Conservation (phyloP, 35 echinoderm and acorn worm genomes). For the Holothuria glaberrima region DNA sequence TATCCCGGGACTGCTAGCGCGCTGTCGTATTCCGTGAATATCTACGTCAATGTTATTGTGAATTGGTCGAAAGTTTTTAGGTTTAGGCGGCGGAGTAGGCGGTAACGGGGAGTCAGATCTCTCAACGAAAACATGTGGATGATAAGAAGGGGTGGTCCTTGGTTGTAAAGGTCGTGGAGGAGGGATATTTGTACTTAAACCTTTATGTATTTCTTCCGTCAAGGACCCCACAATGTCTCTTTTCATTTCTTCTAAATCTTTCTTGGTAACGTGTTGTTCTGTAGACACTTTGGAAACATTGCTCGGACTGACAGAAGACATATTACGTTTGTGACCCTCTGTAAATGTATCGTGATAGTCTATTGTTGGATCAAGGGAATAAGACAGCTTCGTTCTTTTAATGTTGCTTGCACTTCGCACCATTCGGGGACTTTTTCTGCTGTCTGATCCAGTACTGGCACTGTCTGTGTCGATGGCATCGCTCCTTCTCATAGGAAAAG, state of each 20-base stretch:
- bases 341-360: too few species aligned
- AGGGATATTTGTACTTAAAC: neutral
- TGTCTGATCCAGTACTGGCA: neutral
- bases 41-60: conserved; percentile 39
- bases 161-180: neutral
- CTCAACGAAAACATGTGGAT: neutral
- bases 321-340: too few species aligned
- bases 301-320: too few species aligned
- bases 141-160: neutral
- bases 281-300: too few species aligned
- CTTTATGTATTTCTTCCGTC: conserved; percentile 38
- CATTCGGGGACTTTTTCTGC: neutral
- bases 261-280: conserved; percentile 22
- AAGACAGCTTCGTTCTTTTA: neutral
- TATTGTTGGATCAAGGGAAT: too few species aligned
- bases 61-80: conserved; percentile 19
- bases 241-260: conserved; percentile 31
- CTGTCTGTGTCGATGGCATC: neutral
- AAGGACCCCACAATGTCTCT: conserved; percentile 19
- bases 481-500: too few species aligned
- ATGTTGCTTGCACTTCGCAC: neutral
- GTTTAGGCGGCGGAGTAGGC: conserved; percentile 40
- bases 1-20: conserved; percentile 38
- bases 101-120: conserved; percentile 8
- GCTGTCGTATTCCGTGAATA: conserved; percentile 50